Conservation (phyloP, 2,113 vertebrate genomes). For the Porphyrio hochstetteri region DNA sequence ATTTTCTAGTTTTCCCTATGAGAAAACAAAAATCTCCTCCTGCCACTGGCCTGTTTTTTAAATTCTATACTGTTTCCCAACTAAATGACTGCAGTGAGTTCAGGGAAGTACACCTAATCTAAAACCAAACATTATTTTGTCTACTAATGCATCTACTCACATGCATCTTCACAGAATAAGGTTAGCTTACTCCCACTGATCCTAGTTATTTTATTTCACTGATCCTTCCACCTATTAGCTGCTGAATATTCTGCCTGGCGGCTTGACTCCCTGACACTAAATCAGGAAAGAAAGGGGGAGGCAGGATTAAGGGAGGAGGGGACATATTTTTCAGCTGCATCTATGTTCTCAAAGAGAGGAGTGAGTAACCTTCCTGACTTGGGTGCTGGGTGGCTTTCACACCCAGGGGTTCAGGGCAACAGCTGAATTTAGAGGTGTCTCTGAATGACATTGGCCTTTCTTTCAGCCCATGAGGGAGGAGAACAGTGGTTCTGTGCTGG, state of each 20-base stretch:
- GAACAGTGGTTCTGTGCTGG: not conserved
- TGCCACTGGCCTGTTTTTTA: not conserved
- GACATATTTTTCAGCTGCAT: not conserved
- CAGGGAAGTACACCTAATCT: constrained; percentile 36
- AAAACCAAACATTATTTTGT: constrained; percentile 37
- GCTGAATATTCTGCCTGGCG: constrained; percentile 30
- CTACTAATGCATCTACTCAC: constrained; percentile 30
- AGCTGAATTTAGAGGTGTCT: not conserved
- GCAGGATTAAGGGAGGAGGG: not conserved
- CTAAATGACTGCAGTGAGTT: constrained; percentile 3
- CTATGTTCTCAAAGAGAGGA: not conserved
- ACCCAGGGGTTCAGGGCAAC: not conserved
- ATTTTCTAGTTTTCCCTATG: not conserved
- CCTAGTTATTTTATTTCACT: constrained; percentile 30
- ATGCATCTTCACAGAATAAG: constrained; percentile 18
- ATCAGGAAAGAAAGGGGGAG: not conserved
- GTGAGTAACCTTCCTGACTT: not conserved
- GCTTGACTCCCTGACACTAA: constrained; percentile 12
- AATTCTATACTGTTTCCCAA: not conserved
- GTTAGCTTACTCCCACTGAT: constrained; percentile 21
- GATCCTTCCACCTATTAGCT: constrained; percentile 18
- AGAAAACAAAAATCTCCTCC: not conserved
- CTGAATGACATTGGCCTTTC: not conserved
- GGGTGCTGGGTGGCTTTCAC: not conserved
- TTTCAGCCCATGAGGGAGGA: not conserved